Evolutionary conservation across 2,113 vertebrate species (phyloP), one percentile per base, ranked within the genome.

Genomic region (Catharus fuscescens): DNA sequence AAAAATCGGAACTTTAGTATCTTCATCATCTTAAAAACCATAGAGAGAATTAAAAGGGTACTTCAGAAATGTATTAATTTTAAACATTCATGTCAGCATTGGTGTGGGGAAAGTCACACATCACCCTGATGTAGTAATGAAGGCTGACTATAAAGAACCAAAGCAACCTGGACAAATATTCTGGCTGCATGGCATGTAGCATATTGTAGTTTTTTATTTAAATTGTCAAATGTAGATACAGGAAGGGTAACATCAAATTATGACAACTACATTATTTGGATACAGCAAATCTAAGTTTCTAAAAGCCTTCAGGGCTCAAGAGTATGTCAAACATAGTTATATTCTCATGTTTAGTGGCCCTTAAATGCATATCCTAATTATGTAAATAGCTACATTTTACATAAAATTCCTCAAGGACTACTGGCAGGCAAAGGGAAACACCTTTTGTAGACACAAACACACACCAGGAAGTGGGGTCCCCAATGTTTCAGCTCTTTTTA

Each of bases 251-350:
- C 69, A 79, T 93, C 88, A 91, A 83, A 54, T 88, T 88, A 82
- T 96, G 86, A 95, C 92, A 95, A 94, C 77, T 88, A 47, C 86
- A 80, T 94, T 95, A 96, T 91, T 95, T 79, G 73, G 38, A 89
- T 92, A 93, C 28, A 91, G 82, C 57, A 95, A 92, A 93, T 92
- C 80, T 96, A 93, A 96, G 83, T 96, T 97, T 93, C 67, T 64
- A 79, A 97, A 52, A 90, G 74, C 94, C 95, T 95, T 95, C 64
- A 52, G 93, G 95, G 93, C 77, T 78, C 82, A 83, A 92, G 56
- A 66, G 74, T 62, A 91, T 67, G 93, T 95, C 96, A 97, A 96
- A 94, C 28, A 76, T 4, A 62, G 86, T 94, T 95, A 94, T 21
- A 53, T 53, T 91, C 73, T 89, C 2, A 0, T 91, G 88, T 47